Evolutionary conservation across 2,113 vertebrate species (phyloP), one percentile per base, ranked within the genome.

Genomic region (Aleadryas rufinucha): DNA sequence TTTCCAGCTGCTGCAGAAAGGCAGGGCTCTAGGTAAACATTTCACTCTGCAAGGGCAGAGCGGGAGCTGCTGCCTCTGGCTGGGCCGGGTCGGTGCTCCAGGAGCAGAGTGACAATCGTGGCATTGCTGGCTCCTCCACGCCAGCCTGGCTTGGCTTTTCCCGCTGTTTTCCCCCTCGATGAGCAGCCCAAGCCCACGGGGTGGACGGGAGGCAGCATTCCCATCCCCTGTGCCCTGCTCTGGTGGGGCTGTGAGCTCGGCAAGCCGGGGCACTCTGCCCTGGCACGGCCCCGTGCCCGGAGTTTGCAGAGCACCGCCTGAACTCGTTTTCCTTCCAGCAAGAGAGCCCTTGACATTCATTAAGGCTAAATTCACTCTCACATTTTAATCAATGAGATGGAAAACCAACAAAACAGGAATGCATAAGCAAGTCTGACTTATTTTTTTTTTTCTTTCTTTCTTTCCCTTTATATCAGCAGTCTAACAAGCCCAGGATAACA

Each of bases 311-410:
- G 57, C 41, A 3, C 31, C 0, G 19, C 77, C 96, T 31, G n/a
- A 52, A 57, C 88, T 47, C 3, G 88, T 65, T 84, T 11, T 66
- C 53, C 64, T 66, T 84, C 88, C 76, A 90, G 68, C 31, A 4
- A 37, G 85, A 82, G 64, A 84, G 79, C 69, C 85, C 93, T 96
- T 94, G 95, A 80, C 90, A 39, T 94, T 95, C 78, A 90, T 91
- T 70, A 90, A 54, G 66, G 71, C 87, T 85, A 66, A 86, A 94
- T 53, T 77, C 95, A 37, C 82, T 91, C 95, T 90, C 95, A 79
- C 92, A 59, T 96, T 95, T 96, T 94, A 96, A 96, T 96, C 95
- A 96, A 93, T 92, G 92, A 83, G 81, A 95, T n/a, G 75, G 93
- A 88, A 93, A 91, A 92, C 24, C 77, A 89, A 52, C 84, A 83